These are phyloP conservation scores for Oncorhynchus keta DNA, from an alignment of 2,113 vertebrate species.

Conservation along the genomic window DNA sequence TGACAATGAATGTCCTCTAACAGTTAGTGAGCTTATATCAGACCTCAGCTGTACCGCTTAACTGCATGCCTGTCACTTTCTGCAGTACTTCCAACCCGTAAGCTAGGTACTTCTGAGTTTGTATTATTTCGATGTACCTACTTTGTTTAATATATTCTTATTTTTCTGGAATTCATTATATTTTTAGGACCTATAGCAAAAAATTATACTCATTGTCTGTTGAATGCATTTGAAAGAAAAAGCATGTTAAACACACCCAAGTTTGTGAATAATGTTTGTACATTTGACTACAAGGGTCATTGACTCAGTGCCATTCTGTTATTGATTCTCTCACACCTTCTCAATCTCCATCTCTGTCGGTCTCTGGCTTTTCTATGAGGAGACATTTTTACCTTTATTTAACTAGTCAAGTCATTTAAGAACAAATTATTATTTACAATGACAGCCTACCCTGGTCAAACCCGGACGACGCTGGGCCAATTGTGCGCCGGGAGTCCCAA, in stretches of 20 bases:
- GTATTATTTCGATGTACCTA: too few species aligned
- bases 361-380: conserved; percentile 79
- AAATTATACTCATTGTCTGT: neutral
- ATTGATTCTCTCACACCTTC: conserved; percentile 73
- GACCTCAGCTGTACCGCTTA: neutral
- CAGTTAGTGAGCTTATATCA: neutral
- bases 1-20: conserved; percentile 2
- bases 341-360: conserved; percentile 67
- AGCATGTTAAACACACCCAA: neutral
- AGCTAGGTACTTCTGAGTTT: too few species aligned
- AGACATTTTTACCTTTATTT: too few species aligned
- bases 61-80: too few species aligned
- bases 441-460: too few species aligned
- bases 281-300: conserved; percentile 52
- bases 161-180: too few species aligned
- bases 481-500: too few species aligned
- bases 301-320: conserved; percentile 65
- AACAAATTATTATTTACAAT: too few species aligned
- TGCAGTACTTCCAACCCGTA: too few species aligned
- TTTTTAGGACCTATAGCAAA: neutral
- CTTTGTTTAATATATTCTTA: too few species aligned
- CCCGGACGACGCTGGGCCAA: too few species aligned
- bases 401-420: too few species aligned
- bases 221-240: conserved; percentile 12
- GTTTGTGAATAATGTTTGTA: conserved; percentile 40